A percentile compares a stretch with the other conserved stretches of the same genome.
Evolutionary conservation across 2,113 vertebrate species (phyloP).

Genomic region (Atrichornis clamosus): DNA sequence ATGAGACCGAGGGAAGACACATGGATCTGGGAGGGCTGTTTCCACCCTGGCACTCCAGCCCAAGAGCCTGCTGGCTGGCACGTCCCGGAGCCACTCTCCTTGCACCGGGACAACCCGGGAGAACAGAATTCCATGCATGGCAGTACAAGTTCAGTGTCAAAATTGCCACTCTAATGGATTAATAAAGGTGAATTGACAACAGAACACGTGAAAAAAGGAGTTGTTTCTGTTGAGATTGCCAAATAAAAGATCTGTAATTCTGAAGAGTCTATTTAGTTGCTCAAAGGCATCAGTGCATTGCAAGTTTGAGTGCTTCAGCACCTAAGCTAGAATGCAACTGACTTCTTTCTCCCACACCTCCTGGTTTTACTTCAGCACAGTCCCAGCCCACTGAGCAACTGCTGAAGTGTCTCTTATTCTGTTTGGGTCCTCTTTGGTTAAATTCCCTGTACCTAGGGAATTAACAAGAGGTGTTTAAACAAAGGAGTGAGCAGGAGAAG

Average conservation of each 20-base stretch:
- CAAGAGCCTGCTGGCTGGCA: slow-evolving; percentile 41
- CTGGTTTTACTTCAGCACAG: background rate
- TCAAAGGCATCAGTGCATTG: background rate
- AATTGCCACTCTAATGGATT: background rate
- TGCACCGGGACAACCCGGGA: background rate
- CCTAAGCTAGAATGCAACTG: background rate
- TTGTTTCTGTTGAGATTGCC: background rate
- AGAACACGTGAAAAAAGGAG: background rate
- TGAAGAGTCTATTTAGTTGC: background rate
- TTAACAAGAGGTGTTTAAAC: background rate
- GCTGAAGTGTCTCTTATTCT: background rate
- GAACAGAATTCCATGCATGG: accelerated
- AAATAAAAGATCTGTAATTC: background rate
- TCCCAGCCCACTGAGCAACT: background rate
- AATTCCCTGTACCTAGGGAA: background rate
- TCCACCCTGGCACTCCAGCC: background rate
- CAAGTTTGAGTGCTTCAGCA: background rate
- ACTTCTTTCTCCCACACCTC: background rate
- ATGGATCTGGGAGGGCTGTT: background rate
- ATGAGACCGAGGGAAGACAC: background rate
- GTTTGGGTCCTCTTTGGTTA: background rate
- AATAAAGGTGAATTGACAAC: background rate
- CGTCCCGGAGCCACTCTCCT: accelerated
- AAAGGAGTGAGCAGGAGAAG: background rate
- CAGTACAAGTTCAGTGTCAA: background rate